A percentile compares a stretch with the other conserved stretches of the same genome.
phyloP scores from a whole-genome alignment of 2,888 invertebrate genomes.

The Drosophila pseudotakahashii region DNA sequence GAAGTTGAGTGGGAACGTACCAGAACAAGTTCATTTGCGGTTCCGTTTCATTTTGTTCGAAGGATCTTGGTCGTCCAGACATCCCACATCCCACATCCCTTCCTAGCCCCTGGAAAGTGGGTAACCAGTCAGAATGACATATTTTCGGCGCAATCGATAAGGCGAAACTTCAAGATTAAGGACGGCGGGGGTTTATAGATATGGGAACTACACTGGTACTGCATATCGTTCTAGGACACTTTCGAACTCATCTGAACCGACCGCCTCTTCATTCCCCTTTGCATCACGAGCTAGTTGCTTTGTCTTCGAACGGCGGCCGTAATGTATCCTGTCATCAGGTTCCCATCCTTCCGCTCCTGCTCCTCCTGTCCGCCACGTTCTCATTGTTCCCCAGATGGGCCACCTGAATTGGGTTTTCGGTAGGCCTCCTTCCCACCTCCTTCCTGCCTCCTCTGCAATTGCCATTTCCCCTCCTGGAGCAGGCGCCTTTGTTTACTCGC shows the following conservation, averaged over 20 bases:
- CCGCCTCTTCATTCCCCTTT: neutral
- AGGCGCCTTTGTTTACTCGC: conserved; percentile 50
- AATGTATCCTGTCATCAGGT: conserved; percentile 50
- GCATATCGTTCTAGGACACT: neutral
- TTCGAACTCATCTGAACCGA: neutral
- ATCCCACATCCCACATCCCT: too few relatives aligned
- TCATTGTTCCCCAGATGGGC: conserved; percentile 7
- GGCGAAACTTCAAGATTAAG: neutral
- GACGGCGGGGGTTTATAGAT: too few relatives aligned
- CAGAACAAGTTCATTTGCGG: too few relatives aligned
- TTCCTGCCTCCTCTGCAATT: neutral
- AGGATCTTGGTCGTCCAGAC: conserved; percentile 15
- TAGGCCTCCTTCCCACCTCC: neutral
- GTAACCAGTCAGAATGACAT: conserved; percentile 33
- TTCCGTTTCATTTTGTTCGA: conserved; percentile 1
- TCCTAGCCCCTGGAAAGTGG: neutral
- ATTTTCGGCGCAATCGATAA: conserved; percentile 50
- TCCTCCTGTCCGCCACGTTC: neutral
- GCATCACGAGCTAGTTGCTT: neutral
- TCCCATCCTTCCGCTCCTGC: conserved; percentile 25
- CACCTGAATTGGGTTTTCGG: conserved; percentile 17
- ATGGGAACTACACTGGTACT: too few relatives aligned
- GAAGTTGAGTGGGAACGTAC: conserved; percentile 24
- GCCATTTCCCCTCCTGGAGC: conserved; percentile 5
- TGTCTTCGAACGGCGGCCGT: conserved; percentile 21